phyloP scores from a whole-genome alignment of 2,888 invertebrate species.

The Cephus pulcher region DNA sequence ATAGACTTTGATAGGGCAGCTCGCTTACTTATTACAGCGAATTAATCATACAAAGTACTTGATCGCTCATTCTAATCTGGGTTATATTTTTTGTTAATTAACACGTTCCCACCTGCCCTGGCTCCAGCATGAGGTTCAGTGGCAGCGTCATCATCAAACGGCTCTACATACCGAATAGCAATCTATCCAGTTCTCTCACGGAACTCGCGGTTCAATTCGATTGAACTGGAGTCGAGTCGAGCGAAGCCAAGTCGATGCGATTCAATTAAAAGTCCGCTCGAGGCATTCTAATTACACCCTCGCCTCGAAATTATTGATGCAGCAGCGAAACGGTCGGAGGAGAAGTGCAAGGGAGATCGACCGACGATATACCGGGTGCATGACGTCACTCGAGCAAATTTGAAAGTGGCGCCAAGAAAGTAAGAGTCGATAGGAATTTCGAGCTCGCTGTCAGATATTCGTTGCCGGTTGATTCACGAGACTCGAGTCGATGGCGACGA shows the following conservation, averaged over 20 bases:
- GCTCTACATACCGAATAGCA: background rate
- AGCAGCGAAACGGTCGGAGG: background rate
- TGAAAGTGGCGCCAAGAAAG: background rate
- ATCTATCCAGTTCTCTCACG: conserved; percentile 13
- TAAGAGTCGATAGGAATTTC: background rate
- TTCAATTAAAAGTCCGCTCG: conserved; percentile 43
- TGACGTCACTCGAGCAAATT: background rate
- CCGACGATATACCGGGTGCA: background rate
- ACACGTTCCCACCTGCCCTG: background rate
- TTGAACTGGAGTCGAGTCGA: background rate
- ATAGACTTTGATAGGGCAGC: background rate
- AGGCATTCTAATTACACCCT: conserved; percentile 51
- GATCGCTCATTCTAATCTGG: background rate
- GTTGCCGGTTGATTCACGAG: background rate
- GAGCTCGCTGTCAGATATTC: background rate
- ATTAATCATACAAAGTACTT: background rate
- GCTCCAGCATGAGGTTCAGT: background rate
- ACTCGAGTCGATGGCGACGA: background rate
- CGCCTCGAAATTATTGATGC: conserved; percentile 39
- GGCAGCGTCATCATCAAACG: background rate
- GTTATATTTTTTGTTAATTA: conserved; percentile 1
- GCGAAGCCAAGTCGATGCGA: conserved; percentile 33
- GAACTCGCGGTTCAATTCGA: background rate
- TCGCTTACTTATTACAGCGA: background rate
- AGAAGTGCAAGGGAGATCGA: background rate